Evolutionary conservation across 1,140 invertebrate genomes (phyloP).

Genomic region (Psilanteris sp.): DNA sequence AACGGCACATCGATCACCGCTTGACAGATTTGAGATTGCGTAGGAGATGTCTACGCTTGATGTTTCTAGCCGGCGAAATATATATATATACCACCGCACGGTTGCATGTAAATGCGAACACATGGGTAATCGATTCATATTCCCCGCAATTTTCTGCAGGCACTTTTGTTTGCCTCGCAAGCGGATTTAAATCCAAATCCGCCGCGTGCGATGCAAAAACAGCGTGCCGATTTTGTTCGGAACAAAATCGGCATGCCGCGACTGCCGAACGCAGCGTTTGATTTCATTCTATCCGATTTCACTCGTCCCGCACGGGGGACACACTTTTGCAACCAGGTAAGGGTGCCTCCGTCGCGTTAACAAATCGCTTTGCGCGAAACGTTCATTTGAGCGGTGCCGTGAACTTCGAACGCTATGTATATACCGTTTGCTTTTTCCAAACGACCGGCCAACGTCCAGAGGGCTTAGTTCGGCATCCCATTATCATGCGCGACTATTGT

Average conservation of each 20-base stretch:
- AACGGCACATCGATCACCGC: slow-evolving; percentile 78
- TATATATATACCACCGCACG: slow-evolving; percentile 35
- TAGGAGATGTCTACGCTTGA: slow-evolving; percentile 65
- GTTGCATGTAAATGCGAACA: slow-evolving; percentile 59
- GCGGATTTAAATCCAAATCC: no score
- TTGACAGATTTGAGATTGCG: slow-evolving; percentile 80
- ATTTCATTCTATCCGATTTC: no score
- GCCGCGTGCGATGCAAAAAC: no score
- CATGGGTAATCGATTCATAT: slow-evolving; percentile 59
- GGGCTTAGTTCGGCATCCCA: slow-evolving; percentile 71
- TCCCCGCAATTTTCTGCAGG: slow-evolving; percentile 36
- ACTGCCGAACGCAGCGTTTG: no score
- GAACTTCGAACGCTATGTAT: slow-evolving; percentile 21
- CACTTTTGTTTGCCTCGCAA: no score
- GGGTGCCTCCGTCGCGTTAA: no score
- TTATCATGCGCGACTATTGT: slow-evolving; percentile 77
- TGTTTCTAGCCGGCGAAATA: slow-evolving; percentile 61
- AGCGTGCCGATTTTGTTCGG: no score
- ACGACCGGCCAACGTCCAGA: slow-evolving; percentile 67
- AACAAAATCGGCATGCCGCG: no score
- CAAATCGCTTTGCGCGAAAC: no score
- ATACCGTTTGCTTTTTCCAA: slow-evolving; percentile 70
- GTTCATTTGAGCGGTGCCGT: no score
- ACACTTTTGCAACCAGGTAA: no score
- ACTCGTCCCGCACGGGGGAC: no score